Evolutionary conservation across 2,113 vertebrate species (phyloP), one percentile per base, ranked within the genome.

Genomic region (Poeciliopsis prolifica): DNA sequence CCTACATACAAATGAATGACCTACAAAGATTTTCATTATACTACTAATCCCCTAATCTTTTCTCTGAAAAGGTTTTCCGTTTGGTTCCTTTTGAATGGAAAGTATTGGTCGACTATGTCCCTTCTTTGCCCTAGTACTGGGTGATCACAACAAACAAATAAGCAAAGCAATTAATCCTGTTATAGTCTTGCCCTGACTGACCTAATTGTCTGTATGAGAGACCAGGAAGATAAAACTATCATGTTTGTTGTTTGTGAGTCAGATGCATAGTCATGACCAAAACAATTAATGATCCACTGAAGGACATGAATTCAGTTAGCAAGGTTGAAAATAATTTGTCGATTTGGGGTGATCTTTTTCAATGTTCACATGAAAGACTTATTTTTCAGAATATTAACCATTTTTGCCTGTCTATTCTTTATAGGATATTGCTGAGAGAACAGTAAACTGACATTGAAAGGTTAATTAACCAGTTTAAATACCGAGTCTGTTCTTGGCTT

Each of bases 131-230:
- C 68, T 64, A 17, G 77, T 48, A 33, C 67, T 68, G 42, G 3
- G 48, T 48, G 35, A 60, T 64, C 61, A 66, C 64, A 71, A 51
- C 77, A 79, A 73, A 28, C 71, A 77, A 75, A 75, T 61, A 40
- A 74, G 65, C 77, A 66, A 71, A 65, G 37, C 79, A 79, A 79
- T 78, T 80, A 83, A 90, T 90, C 87, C 68, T 31, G 84, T 90
- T 81, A 83, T 63, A 31, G 35, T 83, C 63, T 65, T 51, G n/a
- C 75, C 84, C 70, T 65, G 82, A 78, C 79, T 83, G 78, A 65
- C 84, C 84, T 83, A 85, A 89, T 86, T 88, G 37, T 84, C 74
- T 85, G 83, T 33, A 28, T 74, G 60, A 66, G 74, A 5, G 29
- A 72, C 15, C 42, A 0, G 42, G 70, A 78, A 30, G 68, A 78